Conservation (phyloP, 2,888 invertebrate genomes). For the Coleophora deauratella region DNA sequence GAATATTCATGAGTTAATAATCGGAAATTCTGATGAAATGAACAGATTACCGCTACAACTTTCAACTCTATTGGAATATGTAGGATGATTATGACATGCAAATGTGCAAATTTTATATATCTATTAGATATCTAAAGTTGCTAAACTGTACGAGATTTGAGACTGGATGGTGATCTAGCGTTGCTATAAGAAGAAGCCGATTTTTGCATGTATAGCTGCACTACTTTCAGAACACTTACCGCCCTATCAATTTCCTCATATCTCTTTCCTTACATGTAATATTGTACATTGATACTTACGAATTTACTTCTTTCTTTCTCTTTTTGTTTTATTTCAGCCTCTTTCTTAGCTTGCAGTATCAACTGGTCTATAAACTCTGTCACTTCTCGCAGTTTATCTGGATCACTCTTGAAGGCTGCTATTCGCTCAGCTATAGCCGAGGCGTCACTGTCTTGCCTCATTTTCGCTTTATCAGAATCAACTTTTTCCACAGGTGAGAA, state of each 20-base stretch:
- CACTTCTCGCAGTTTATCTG: constrained; percentile 73
- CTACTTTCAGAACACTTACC: constrained; percentile 62
- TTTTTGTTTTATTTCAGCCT: constrained; percentile 72
- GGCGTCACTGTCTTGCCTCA: constrained; percentile 56
- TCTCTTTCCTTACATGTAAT: constrained; percentile 50
- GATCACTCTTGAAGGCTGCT: constrained; percentile 74
- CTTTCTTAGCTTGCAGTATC: constrained; percentile 74
- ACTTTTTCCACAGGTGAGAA: constrained; percentile 14
- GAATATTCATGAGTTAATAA: constrained; percentile 1
- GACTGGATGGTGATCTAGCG: constrained; percentile 26
- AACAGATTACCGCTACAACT: constrained; percentile 15
- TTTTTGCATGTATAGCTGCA: constrained; percentile 48
- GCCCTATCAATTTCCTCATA: constrained; percentile 61
- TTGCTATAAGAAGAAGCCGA: constrained; percentile 54
- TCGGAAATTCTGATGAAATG: constrained; percentile 17
- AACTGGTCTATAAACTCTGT: constrained; percentile 76
- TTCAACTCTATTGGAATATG: too few species aligned
- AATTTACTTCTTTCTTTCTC: constrained; percentile 74
- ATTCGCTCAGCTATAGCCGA: constrained; percentile 62
- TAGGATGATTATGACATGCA: constrained; percentile 34
- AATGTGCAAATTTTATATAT: too few species aligned
- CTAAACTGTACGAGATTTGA: constrained; percentile 14
- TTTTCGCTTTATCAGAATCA: constrained; percentile 25
- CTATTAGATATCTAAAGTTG: too few species aligned
- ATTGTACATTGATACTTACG: constrained; percentile 72